A percentile compares a stretch with the other conserved stretches of the same genome.
phyloP scores from a whole-genome alignment of 2,888 invertebrate species.

The Nomada fucata region DNA sequence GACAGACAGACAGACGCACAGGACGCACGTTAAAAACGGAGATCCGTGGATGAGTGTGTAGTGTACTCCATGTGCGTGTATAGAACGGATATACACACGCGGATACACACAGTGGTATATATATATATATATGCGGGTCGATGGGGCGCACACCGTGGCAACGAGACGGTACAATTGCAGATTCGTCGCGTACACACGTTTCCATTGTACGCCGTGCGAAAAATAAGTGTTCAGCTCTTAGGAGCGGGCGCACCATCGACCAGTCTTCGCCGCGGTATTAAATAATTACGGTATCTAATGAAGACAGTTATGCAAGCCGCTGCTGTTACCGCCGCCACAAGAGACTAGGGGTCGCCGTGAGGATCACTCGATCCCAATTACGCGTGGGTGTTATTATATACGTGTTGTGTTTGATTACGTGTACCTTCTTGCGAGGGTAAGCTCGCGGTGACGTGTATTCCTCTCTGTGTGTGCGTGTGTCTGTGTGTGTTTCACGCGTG shows the following conservation, averaged over 20 bases:
- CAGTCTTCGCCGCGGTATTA: conserved; percentile 62
- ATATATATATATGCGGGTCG: neutral
- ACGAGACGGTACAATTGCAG: conserved; percentile 4
- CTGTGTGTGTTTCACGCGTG: neutral
- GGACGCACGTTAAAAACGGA: conserved; percentile 13
- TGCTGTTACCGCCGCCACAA: conserved; percentile 3
- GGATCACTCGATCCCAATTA: conserved; percentile 32
- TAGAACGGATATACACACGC: conserved; percentile 30
- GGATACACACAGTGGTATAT: conserved; percentile 10
- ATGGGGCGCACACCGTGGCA: neutral
- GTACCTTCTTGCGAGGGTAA: too few relatives aligned
- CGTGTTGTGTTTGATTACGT: neutral
- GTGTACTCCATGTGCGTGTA: conserved; percentile 44
- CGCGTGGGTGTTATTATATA: neutral
- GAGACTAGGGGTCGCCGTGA: conserved; percentile 35
- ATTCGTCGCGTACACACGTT: neutral
- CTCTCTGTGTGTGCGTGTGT: neutral
- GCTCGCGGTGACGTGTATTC: too few relatives aligned
- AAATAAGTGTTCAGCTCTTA: neutral
- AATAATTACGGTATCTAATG: conserved; percentile 72
- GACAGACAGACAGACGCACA: neutral
- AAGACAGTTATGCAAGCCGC: conserved; percentile 73
- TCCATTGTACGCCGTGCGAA: neutral
- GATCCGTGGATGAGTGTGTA: conserved; percentile 21
- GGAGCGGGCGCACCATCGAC: neutral